Evolutionary conservation across 2,797 vertebrate species (phyloP).

Genomic region (Psittacula derbiana): DNA sequence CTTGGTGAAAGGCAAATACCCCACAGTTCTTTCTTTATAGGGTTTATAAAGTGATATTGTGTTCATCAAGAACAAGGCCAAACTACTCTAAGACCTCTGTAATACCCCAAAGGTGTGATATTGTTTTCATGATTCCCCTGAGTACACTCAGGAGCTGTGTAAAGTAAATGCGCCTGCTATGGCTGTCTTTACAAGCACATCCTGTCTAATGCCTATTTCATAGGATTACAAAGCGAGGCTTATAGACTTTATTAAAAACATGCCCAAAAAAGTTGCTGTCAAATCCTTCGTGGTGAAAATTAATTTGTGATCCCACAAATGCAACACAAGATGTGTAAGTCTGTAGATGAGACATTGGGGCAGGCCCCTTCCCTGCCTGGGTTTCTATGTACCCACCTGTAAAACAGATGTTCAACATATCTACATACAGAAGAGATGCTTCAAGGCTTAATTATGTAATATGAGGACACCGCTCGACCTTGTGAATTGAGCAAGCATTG

Average conservation of each 20-base stretch:
- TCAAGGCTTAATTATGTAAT: background rate
- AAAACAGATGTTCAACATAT: background rate
- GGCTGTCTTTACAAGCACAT: background rate
- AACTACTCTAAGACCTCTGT: background rate
- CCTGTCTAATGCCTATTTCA: background rate
- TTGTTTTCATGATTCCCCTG: background rate
- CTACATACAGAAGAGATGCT: background rate
- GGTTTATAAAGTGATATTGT: background rate
- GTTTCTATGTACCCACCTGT: background rate
- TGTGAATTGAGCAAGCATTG: fast-evolving
- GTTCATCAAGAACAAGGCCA: background rate
- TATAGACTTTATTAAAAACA: background rate
- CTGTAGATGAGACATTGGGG: background rate
- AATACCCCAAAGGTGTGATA: background rate
- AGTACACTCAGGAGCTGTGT: background rate
- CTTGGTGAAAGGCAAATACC: background rate
- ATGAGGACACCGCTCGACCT: background rate
- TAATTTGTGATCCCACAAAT: background rate
- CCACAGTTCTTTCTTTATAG: background rate
- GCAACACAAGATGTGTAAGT: background rate
- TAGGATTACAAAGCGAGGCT: fast-evolving
- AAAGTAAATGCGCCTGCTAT: background rate
- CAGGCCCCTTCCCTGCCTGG: background rate
- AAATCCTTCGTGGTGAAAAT: background rate
- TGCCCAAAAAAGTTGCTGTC: background rate